Evolutionary conservation across 2,888 invertebrate species (phyloP).

Genomic region (Plutella xylostella): DNA sequence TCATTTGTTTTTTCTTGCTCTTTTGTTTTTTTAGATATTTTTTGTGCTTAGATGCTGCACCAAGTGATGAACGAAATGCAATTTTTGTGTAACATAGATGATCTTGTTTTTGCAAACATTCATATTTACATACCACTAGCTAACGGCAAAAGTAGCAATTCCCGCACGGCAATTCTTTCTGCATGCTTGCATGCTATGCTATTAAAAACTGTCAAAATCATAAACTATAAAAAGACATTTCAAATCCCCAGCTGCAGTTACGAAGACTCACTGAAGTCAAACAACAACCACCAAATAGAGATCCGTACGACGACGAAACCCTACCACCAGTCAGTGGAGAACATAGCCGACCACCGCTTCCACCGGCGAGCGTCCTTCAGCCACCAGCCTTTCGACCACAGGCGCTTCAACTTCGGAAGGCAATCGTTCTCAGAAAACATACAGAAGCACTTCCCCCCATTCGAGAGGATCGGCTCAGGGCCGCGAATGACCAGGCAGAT

Average conservation of each 20-base stretch:
- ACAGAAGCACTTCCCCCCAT: slow-evolving; percentile 46
- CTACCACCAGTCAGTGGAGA: slow-evolving; percentile 24
- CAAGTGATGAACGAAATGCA: no score
- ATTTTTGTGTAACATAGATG: no score
- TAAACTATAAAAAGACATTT: no score
- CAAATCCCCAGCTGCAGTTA: slow-evolving; percentile 73
- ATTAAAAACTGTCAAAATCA: no score
- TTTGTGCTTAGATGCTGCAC: no score
- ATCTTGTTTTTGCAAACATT: no score
- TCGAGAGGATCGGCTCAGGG: slow-evolving; percentile 38
- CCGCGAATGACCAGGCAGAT: slow-evolving; percentile 40
- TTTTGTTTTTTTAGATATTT: no score
- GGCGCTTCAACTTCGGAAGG: slow-evolving; percentile 39
- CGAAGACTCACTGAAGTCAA: slow-evolving; percentile 83
- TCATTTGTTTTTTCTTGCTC: no score
- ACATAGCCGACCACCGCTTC: slow-evolving; percentile 33
- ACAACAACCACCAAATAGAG: slow-evolving; percentile 53
- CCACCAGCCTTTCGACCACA: slow-evolving; percentile 42
- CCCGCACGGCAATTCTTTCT: no score
- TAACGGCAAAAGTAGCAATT: no score
- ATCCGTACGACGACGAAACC: slow-evolving; percentile 26
- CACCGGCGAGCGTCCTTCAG: slow-evolving; percentile 49
- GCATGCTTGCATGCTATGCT: slow-evolving; percentile 15
- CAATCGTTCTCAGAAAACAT: slow-evolving; percentile 61
- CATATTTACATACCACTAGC: no score